A percentile compares a stretch with the other conserved stretches of the same genome.
Evolutionary conservation across 2,797 vertebrate genomes (phyloP).

Genomic region (Mus spretus): DNA sequence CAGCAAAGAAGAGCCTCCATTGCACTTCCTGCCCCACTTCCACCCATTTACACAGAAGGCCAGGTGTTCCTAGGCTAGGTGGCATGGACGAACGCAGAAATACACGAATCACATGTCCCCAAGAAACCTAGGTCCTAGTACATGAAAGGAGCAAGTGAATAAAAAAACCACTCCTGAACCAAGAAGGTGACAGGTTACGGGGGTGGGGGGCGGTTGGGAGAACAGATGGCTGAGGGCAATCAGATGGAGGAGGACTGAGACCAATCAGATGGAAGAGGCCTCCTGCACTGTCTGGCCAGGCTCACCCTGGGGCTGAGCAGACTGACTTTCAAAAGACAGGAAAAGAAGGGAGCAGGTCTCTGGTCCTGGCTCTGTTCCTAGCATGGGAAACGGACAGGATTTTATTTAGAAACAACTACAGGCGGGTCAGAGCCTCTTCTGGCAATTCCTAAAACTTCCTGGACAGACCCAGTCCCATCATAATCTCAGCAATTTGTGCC

Average conservation of each 20-base stretch:
- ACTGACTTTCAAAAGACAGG: conserved; percentile 65
- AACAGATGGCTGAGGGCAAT: not conserved
- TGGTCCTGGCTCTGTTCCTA: not conserved
- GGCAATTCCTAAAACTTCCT: conserved; percentile 43
- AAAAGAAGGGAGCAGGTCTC: conserved; percentile 36
- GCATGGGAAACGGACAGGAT: conserved; percentile 1
- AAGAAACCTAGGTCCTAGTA: conserved; percentile 31
- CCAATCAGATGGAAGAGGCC: not conserved
- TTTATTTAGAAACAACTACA: conserved; percentile 9
- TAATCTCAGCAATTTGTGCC: not conserved
- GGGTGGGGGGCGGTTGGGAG: not conserved
- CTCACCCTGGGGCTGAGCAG: not conserved
- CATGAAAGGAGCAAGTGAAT: conserved; percentile 12
- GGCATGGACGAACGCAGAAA: not conserved
- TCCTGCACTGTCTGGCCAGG: conserved; percentile 40
- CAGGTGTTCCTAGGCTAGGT: not conserved
- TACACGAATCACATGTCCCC: conserved; percentile 40
- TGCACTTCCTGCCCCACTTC: not conserved
- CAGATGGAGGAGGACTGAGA: not conserved
- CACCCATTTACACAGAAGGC: not conserved
- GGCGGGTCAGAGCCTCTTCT: conserved; percentile 56
- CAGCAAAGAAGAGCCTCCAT: not conserved
- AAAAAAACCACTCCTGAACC: not conserved
- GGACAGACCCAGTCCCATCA: not conserved
- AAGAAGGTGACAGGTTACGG: conserved; percentile 59